Base-by-base conservation (phyloP, 1,140 invertebrate genomes). In the Pseudomyrmex dendroicus region DNA sequence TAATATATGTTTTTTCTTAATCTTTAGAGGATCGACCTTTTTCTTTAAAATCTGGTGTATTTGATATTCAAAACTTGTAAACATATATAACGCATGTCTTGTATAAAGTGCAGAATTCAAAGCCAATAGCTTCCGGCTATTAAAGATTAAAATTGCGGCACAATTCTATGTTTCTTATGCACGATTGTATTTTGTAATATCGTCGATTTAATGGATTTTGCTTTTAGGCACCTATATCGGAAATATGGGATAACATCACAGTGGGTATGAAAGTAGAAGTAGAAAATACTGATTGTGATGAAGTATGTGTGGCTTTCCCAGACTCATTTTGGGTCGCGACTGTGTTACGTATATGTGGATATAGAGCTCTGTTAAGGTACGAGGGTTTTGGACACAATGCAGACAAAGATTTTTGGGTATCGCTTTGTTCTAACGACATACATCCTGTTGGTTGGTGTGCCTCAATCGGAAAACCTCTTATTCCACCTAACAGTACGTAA, bases 381-480 rank as follows among this genome's bases (percentile, higher is more conserved):
- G 98, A 99, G 95, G 98, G 98, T 12, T 99, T 98, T 94, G 98
- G 97, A 1, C 96, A 96, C 88, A 98, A 99, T 94, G 94, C 95
- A 52, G 96, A 96, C 9, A 97, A 98, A 93, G 98, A 99, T 94
- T 99, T 99, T 94, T 99, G 98, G 98, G 96, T 99, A 0, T 99
- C 98, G 90, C 94, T 99, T 25, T 98, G 98, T 94, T 98, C 97
- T 64, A 97, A 98, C 74, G 97, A 98, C 91, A 97, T 99, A 35
- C 98, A 99, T 94, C 98, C 98, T 44, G 98, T 99, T 57, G 98
- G 98, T 17, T 99, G 98, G 98, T 99, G 98, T 95, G 98, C 98
- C 1, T 98, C 97, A 0, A 96, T 98, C 86, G 98, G 98, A 20
- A 99, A 99, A 94, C 98, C 98, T 8, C 94, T 99, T 0, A 99